Base-by-base conservation (phyloP, 2,113 vertebrate species). In the Progne subis region DNA sequence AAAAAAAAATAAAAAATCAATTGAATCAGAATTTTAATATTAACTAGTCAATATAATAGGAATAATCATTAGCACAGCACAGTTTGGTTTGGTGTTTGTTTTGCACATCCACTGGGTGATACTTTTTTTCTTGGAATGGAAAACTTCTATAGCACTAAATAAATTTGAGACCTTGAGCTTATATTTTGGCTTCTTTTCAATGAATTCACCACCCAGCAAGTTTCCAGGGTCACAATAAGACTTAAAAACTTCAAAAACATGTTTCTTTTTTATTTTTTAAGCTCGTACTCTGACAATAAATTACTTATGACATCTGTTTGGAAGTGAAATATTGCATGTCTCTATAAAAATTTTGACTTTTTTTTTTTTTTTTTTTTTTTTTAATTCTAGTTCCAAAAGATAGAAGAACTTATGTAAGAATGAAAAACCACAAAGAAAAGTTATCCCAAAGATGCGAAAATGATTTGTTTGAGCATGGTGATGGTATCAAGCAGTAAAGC, bases 181-280 rank as follows among this genome's bases (percentile, higher is more conserved):
- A 47, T 69, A 87, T 69, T 94, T 93, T 94, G 53, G 26, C 67
- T 69, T 88, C 44, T 86, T 95, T 92, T 92, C 90, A 88, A 80
- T 89, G 46, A 82, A 83, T 90, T 89, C 39, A 74, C 82, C 50
- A 75, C 82, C 65, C 86, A 95, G 53, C 13, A 92, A 88, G 47
- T 80, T 94, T 95, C 56, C 79, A 96, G 72, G 90, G 82, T 93
- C 64, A 77, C 5, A 5, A 32, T 83, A 88, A 83, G 83, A 84
- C 87, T 47, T 91, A 63, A 92, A 92, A 95, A 75, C 65, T 94
- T 95, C 64, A 71, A 89, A 95, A 89, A 8, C 6, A 32, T 87
- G 37, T 77, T 91, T 32, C 70, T 95, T 88, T 87, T 23, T 77
- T 96, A 39, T 82, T 92, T 94, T 88, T 90, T 82, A 88, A 95